These are phyloP conservation scores for Istiophorus platypterus DNA, from an alignment of 2,113 vertebrate genomes.

Conservation along the genomic window DNA sequence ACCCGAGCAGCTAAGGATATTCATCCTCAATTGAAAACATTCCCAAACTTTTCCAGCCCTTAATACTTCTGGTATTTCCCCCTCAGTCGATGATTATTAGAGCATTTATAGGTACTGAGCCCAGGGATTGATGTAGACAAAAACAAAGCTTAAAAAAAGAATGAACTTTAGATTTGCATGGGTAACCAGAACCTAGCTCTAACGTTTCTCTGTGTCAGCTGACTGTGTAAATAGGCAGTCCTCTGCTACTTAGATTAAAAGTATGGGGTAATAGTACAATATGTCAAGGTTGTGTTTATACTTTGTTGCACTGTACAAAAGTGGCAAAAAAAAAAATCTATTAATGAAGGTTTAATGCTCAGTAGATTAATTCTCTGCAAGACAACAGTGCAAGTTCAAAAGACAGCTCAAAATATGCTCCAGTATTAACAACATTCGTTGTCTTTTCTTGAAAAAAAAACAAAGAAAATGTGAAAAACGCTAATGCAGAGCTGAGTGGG, in stretches of 20 bases:
- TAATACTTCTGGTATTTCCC: conserved; percentile 45
- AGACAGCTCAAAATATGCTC: neutral
- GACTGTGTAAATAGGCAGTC: neutral
- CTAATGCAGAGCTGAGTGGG: neutral
- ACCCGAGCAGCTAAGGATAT: conserved; percentile 35
- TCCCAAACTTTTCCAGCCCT: conserved; percentile 34
- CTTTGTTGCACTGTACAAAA: neutral
- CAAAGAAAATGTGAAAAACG: too few relatives aligned
- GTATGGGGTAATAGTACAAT: neutral
- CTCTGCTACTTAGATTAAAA: neutral
- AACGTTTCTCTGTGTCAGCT: too few relatives aligned
- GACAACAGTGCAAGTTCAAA: too few relatives aligned
- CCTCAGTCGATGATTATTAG: conserved; percentile 16
- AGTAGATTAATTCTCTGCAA: neutral
- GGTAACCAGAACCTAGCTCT: neutral
- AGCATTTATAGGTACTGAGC: too few relatives aligned
- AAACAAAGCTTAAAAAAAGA: neutral
- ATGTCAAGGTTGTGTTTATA: neutral
- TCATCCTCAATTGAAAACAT: conserved; percentile 73
- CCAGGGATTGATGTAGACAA: neutral
- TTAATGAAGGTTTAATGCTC: neutral
- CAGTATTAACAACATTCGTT: neutral
- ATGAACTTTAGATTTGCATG: neutral
- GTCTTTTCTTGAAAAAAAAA: neutral
- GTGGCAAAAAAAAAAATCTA: neutral